Base-by-base conservation (phyloP, 2,113 vertebrate species). In the Tympanuchus pallidicinctus region DNA sequence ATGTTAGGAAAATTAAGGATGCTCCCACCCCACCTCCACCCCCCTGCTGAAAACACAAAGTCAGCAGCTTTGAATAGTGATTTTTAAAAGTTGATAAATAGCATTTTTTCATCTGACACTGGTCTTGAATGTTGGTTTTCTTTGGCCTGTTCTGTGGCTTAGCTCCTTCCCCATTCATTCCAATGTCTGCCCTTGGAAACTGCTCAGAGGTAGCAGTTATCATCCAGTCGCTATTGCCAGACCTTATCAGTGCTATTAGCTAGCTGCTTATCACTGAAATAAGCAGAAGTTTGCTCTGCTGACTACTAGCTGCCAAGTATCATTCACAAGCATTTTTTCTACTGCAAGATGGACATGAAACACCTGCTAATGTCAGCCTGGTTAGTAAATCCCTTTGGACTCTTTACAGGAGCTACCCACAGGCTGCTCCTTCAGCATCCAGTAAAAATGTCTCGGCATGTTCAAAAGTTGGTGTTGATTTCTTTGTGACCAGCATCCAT, bases 211-310 rank as follows among this genome's bases (percentile, higher is more conserved):
- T 42, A 50, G 45, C 4, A 56, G 67, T 48, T 77, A 28, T 74
- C 52, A 25, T 50, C 65, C 69, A 63, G 83, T 89, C 36, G 6
- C 79, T 69, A 2, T 75, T 92, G 73, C 61, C 83, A 82, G 73
- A 30, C 57, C 36, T 75, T 78, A 75, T 75, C 69, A 81, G 43
- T 40, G 52, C 61, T 71, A 60, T 45, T 83, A 79, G 66, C 18
- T 79, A 27, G 74, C 71, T 65, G 71, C 78, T 89, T 82, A 92
- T 84, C 82, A 56, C 30, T 72, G 52, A 71, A 86, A 90, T 24
- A 56, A 78, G 45, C 34, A 86, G 28, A 75, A 60, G 56, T 84
- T 93, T 71, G 19, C 57, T 86, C 61, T 90, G 32, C 78, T 1
- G 0, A 83, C 61, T 82, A 3, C 27, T 57, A 32, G 70, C 83